Evolutionary conservation across 2,113 vertebrate species (phyloP).

Genomic region (Rallus limicola): DNA sequence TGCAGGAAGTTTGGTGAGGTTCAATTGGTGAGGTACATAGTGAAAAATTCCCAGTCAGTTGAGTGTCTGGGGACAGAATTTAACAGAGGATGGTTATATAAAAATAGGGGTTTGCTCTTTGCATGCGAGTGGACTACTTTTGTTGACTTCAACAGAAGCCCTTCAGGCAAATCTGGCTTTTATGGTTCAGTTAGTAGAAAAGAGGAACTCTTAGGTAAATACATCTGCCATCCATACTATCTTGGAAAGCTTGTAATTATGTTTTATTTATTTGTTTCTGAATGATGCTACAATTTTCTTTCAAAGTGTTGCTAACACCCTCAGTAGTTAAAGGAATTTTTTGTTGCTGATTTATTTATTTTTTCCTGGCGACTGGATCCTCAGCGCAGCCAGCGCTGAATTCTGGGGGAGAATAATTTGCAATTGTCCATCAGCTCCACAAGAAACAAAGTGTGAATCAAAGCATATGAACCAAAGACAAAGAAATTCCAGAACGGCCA

Average conservation of each 20-base stretch:
- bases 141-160: slow-evolving; percentile 2
- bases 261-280: slow-evolving; percentile 33
- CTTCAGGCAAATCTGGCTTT: slow-evolving; percentile 2
- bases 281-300: background rate
- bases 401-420: slow-evolving; percentile 45
- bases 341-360: slow-evolving; percentile 50
- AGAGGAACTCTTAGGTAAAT: slow-evolving; percentile 51
- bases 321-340: slow-evolving; percentile 42
- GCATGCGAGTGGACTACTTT: slow-evolving; percentile 7
- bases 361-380: slow-evolving; percentile 18
- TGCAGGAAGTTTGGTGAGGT: background rate
- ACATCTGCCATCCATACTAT: slow-evolving; percentile 30
- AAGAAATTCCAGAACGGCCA: slow-evolving; percentile 28
- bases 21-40: rapidly evolving
- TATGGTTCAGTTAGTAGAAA: background rate
- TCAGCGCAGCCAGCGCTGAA: slow-evolving; percentile 4
- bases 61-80: background rate
- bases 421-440: slow-evolving; percentile 52
- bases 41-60: background rate
- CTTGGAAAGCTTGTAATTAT: background rate
- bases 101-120: slow-evolving; percentile 28
- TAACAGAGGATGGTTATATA: background rate
- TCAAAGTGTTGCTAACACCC: background rate
- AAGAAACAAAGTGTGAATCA: slow-evolving; percentile 55
- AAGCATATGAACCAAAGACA: slow-evolving; percentile 58